Evolutionary conservation across 2,113 vertebrate species (phyloP).

Genomic region (Pogona vitticeps): DNA sequence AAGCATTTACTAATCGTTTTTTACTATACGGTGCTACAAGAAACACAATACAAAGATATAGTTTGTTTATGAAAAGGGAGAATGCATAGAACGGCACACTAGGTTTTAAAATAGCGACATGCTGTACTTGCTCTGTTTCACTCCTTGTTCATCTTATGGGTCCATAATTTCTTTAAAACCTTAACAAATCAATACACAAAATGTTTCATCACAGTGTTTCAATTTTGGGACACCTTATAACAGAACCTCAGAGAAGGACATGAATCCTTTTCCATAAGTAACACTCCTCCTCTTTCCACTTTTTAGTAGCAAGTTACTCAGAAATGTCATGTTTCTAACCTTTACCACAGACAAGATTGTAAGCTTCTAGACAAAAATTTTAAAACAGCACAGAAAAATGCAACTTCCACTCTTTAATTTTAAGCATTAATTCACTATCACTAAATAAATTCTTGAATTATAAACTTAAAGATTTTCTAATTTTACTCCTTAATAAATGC

Average conservation of each 20-base stretch:
- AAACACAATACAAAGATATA: background rate
- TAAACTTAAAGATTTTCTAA: background rate
- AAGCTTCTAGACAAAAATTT: background rate
- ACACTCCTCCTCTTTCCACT: background rate
- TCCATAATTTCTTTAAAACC: background rate
- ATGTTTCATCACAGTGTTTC: background rate
- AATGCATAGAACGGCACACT: slow-evolving; percentile 18
- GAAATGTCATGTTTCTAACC: background rate
- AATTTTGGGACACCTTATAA: background rate
- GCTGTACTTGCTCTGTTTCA: background rate
- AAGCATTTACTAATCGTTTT: background rate
- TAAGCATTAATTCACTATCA: background rate
- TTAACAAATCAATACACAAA: background rate
- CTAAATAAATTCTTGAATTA: background rate
- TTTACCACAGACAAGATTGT: background rate
- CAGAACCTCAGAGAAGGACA: background rate
- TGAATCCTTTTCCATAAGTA: background rate
- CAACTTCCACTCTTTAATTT: background rate
- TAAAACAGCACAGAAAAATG: background rate
- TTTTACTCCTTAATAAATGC: background rate
- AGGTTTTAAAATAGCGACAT: too few species aligned
- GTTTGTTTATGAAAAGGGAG: slow-evolving; percentile 36
- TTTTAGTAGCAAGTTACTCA: background rate
- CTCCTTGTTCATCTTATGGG: background rate
- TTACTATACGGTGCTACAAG: background rate